Evolutionary conservation across 2,113 vertebrate genomes (phyloP), one percentile per base, ranked within the genome.

Genomic region (Monarcha castaneiventris): DNA sequence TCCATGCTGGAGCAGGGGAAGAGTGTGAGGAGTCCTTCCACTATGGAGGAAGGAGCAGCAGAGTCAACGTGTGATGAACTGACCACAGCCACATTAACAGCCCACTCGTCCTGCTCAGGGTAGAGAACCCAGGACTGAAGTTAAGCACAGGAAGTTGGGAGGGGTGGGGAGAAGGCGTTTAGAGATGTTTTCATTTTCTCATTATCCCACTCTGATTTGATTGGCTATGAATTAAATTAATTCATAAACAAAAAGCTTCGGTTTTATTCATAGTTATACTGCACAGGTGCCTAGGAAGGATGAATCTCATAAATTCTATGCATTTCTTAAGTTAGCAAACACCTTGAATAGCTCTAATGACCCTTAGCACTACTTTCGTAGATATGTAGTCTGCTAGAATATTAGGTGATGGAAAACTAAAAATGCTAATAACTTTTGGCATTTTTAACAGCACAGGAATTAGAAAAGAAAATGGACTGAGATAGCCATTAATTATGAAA

Each of bases 381-480:
- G 72, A 49, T 86, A 73, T 7, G 7, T 33, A 33, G 44, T 73
- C 87, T 90, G 23, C 79, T 78, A 91, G 61, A 93, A 32, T 77
- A 92, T 76, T 83, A 89, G 32, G 52, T 55, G 26, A 86, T 5
- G 5, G 26, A 26, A 81, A 92, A 84, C 52, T 74, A 67, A 83
- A 94, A 94, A 66, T 9, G 16, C 16, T 88, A 82, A 49, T 77
- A 79, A 79, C 37, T 72, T 73, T n/a, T 67, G 61, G 63, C 43
- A 89, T 62, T 94, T 92, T 88, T 88, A 77, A 78, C 27, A 85
- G 71, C 15, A 78, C 12, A 44, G 43, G 55, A 90, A 93, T 56
- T 96, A 64, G n/a, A 72, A 86, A 64, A 94, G 87, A 89, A 96
- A 98, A 95, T 16, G 30, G 69, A 77, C 83, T 73, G 55, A 93